These are phyloP conservation scores for Megaptera novaeangliae DNA, from an alignment of 2,113 vertebrate genomes.

Conservation along the genomic window DNA sequence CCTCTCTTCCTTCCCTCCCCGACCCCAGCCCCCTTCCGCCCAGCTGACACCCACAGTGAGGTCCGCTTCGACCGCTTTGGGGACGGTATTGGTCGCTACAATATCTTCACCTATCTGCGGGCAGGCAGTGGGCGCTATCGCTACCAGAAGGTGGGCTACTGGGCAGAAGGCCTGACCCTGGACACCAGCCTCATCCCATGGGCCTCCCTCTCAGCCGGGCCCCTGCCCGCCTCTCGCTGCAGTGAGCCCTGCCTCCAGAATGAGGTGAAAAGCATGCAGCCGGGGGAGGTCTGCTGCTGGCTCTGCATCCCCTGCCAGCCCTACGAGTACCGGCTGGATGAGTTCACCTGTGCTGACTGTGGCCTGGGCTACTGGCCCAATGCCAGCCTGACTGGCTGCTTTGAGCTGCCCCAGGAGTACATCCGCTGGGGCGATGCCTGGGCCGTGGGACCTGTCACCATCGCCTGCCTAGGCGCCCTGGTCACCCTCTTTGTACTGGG, in stretches of 20 bases:
- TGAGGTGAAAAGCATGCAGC: slow-evolving; percentile 97
- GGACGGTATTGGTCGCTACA: slow-evolving; percentile 96
- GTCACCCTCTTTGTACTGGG: slow-evolving; percentile 93
- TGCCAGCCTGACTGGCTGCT: slow-evolving; percentile 91
- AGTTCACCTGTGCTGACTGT: slow-evolving; percentile 95
- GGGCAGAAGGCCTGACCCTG: slow-evolving; percentile 92
- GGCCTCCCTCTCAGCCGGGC: slow-evolving; percentile 73
- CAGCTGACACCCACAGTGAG: slow-evolving; percentile 86
- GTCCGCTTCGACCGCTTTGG: slow-evolving; percentile 93
- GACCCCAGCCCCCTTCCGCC: slow-evolving; percentile 91
- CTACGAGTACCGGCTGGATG: slow-evolving; percentile 93
- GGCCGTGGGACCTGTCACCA: slow-evolving; percentile 95
- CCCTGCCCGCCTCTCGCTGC: slow-evolving; percentile 92
- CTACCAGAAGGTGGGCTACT: slow-evolving; percentile 96
- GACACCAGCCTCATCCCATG: slow-evolving; percentile 90
- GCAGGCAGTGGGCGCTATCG: slow-evolving; percentile 83
- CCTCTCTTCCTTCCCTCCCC: slow-evolving; percentile 26
- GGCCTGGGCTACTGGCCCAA: slow-evolving; percentile 95
- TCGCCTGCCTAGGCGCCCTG: slow-evolving; percentile 93
- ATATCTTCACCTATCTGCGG: slow-evolving; percentile 95
- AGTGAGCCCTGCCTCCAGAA: slow-evolving; percentile 97
- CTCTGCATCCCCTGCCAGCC: slow-evolving; percentile 97
- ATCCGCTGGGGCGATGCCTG: slow-evolving; percentile 96
- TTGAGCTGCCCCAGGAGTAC: slow-evolving; percentile 95
- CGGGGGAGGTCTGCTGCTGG: slow-evolving; percentile 99